A percentile compares a stretch with the other conserved stretches of the same genome.
Conservation (phyloP, 92 coral and sea anemone genomes). For the Epizoanthus scotinus region DNA sequence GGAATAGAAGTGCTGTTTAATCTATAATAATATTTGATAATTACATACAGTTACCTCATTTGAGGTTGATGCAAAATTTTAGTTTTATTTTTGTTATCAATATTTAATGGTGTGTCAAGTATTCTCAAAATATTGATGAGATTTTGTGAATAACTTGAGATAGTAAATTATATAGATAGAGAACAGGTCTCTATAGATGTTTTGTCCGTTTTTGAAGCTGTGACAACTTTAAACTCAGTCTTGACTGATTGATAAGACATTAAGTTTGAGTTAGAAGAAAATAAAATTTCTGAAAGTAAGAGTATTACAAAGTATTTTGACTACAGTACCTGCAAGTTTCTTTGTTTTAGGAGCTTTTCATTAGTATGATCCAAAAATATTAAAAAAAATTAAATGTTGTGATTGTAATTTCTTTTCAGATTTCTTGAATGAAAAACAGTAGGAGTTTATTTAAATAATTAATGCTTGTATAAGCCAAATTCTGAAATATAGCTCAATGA, state of each 20-base stretch:
- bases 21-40: background rate
- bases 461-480: background rate
- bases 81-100: background rate
- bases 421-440: background rate
- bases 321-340: background rate
- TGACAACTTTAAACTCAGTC: background rate
- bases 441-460: background rate
- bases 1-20: background rate
- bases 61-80: constrained; percentile 3
- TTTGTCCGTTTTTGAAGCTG: background rate
- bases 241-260: too few relatives aligned
- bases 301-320: background rate
- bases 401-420: background rate
- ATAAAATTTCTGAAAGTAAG: background rate
- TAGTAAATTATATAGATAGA: background rate
- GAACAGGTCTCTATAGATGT: background rate
- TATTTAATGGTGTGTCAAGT: background rate
- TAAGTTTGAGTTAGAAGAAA: too few relatives aligned
- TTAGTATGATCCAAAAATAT: background rate
- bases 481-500: background rate
- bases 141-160: constrained; percentile 15
- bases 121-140: background rate
- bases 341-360: background rate
- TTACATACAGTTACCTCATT: background rate
- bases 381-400: background rate